These are phyloP conservation scores for Volucella inanis DNA, from an alignment of 2,888 invertebrate genomes.

Conservation along the genomic window DNA sequence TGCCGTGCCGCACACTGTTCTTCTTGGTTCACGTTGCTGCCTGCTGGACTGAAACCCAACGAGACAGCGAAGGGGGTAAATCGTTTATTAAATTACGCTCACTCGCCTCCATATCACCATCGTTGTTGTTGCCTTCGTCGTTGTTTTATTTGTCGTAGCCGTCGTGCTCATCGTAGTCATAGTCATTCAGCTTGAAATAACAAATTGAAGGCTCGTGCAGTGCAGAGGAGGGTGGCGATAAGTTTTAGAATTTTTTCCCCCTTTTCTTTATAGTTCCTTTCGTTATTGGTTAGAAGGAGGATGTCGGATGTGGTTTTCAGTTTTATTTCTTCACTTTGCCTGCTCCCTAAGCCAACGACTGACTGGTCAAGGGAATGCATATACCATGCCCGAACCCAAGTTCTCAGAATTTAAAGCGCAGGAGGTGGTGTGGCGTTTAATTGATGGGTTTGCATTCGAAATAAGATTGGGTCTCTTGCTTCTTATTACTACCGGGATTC, in stretches of 20 bases:
- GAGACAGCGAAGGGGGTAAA: conserved; percentile 58
- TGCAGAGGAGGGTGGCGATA: conserved; percentile 60
- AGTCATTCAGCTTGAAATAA: conserved; percentile 35
- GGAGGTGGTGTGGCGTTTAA: conserved; percentile 48
- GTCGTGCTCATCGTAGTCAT: background rate
- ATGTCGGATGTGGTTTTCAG: conserved; percentile 65
- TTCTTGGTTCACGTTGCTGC: conserved; percentile 53
- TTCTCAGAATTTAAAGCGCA: conserved; percentile 63
- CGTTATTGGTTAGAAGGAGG: conserved; percentile 19
- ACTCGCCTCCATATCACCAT: conserved; percentile 48
- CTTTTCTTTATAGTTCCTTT: conserved; percentile 32
- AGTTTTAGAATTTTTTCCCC: conserved; percentile 48
- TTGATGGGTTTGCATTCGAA: conserved; percentile 59
- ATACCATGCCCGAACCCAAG: conserved; percentile 17
- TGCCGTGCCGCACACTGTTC: conserved; percentile 37
- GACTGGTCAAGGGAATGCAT: conserved; percentile 46
- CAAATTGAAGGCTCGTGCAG: conserved; percentile 71
- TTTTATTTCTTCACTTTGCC: conserved; percentile 16
- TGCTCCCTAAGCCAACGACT: background rate
- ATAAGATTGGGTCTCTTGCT: conserved; percentile 55
- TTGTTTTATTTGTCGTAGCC: conserved; percentile 1
- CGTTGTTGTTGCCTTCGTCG: conserved; percentile 8
- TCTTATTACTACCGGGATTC: conserved; percentile 51
- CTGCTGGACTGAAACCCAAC: conserved; percentile 52
- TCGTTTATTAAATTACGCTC: conserved; percentile 74